A percentile compares a stretch with the other conserved stretches of the same genome.
These are phyloP conservation scores for Aleadryas rufinucha DNA, from an alignment of 2,113 vertebrate genomes.

Conservation along the genomic window DNA sequence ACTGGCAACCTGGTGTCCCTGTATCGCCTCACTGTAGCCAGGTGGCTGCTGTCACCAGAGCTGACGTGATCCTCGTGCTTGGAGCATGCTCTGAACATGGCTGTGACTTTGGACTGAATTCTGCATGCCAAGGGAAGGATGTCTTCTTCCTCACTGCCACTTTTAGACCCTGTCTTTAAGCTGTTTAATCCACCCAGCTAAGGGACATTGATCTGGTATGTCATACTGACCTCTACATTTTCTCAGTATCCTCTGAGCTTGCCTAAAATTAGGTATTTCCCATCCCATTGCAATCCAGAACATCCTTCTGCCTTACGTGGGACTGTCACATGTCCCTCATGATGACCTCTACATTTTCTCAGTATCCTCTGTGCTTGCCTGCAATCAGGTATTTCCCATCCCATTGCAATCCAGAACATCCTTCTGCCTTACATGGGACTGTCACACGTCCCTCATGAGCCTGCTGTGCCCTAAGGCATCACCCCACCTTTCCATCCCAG, in stretches of 20 bases:
- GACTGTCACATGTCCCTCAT: too few species aligned
- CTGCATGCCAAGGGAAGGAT: background rate
- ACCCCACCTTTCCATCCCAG: background rate
- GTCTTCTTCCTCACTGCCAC: accelerated
- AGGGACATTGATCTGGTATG: background rate
- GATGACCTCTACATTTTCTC: background rate
- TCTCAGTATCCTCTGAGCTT: background rate
- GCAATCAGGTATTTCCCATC: background rate
- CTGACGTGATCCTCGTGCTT: background rate
- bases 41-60: background rate
- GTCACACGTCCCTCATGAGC: accelerated
- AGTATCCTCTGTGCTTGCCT: background rate
- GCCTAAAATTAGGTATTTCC: accelerated
- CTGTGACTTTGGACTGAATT: background rate
- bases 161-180: background rate
- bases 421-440: background rate
- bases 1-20: background rate
- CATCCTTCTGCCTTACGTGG: background rate
- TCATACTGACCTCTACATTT: background rate
- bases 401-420: background rate
- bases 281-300: background rate
- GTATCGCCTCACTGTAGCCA: background rate
- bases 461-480: background rate
- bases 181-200: background rate
- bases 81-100: background rate